Conservation (phyloP, 2,797 vertebrate genomes). For the Falco naumanni region DNA sequence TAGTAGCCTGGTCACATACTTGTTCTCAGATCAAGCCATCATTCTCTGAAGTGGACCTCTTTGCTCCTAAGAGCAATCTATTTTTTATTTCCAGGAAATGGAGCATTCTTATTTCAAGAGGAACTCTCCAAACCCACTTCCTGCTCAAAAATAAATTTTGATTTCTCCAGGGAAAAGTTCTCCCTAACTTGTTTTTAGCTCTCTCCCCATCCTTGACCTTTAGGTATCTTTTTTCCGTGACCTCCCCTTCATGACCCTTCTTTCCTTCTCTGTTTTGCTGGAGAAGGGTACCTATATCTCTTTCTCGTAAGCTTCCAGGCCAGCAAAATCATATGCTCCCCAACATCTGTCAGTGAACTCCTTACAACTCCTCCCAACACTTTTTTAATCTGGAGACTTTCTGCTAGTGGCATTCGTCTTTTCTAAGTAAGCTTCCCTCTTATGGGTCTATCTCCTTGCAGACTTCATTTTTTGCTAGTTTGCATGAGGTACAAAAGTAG, state of each 20-base stretch:
- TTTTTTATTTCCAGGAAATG: slow-evolving; percentile 59
- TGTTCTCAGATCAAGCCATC: not conserved
- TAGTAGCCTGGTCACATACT: not conserved
- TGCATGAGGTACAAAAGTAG: not conserved
- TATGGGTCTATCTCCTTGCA: not conserved
- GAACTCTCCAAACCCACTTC: slow-evolving; percentile 61
- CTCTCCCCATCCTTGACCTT: slow-evolving; percentile 55
- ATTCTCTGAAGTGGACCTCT: slow-evolving; percentile 13
- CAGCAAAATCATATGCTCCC: not conserved
- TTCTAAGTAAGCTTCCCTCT: not conserved
- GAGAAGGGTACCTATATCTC: not conserved
- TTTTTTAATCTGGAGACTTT: not conserved
- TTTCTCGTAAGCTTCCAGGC: not conserved
- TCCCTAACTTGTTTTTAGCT: slow-evolving; percentile 41
- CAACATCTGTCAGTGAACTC: not conserved
- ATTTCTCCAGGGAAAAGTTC: slow-evolving; percentile 47
- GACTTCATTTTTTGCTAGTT: not conserved
- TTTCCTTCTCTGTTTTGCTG: not conserved
- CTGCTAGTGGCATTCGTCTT: not conserved
- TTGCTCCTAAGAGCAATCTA: slow-evolving; percentile 3
- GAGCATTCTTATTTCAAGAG: slow-evolving; percentile 49
- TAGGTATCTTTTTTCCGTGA: not conserved
- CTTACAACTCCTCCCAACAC: not conserved
- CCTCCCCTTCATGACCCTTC: not conserved
- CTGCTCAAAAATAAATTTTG: slow-evolving; percentile 53